These are phyloP conservation scores for Standfussiana lucernea DNA, from an alignment of 2,888 invertebrate species.

Conservation along the genomic window DNA sequence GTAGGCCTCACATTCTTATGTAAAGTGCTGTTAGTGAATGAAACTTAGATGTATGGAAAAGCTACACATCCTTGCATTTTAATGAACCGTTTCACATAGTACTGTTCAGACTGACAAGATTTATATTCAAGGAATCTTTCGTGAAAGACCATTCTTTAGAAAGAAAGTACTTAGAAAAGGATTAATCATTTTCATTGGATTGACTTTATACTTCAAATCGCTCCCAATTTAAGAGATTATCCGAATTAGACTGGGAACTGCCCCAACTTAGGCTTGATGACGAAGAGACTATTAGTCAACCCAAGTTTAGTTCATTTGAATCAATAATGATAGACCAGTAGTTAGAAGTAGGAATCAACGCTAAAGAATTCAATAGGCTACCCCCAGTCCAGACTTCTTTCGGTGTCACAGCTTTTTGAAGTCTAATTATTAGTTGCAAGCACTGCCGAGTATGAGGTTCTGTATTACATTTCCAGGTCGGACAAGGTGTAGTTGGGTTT, in stretches of 20 bases:
- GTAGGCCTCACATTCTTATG: constrained; percentile 40
- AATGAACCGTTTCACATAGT: neutral
- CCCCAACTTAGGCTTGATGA: too few relatives aligned
- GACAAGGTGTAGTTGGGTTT: too few relatives aligned
- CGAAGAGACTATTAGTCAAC: too few relatives aligned
- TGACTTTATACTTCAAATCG: neutral
- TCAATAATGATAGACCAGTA: too few relatives aligned
- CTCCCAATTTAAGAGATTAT: neutral
- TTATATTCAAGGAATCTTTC: neutral
- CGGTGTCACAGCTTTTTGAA: too few relatives aligned
- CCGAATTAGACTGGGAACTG: neutral
- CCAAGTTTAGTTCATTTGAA: too few relatives aligned
- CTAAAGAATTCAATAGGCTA: too few relatives aligned
- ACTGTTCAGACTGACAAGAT: neutral
- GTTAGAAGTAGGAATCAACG: too few relatives aligned
- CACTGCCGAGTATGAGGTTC: too few relatives aligned
- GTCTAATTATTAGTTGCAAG: too few relatives aligned
- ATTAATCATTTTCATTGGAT: neutral
- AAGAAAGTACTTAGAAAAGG: neutral
- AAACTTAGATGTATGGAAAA: neutral
- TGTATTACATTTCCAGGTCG: too few relatives aligned
- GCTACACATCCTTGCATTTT: constrained; percentile 4
- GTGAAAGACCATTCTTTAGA: neutral
- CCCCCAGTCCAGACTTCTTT: too few relatives aligned
- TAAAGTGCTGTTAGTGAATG: constrained; percentile 23